A percentile compares a stretch with the other conserved stretches of the same genome.
Conservation (phyloP, 1,140 invertebrate species). For the Rhopalosiphum padi region DNA sequence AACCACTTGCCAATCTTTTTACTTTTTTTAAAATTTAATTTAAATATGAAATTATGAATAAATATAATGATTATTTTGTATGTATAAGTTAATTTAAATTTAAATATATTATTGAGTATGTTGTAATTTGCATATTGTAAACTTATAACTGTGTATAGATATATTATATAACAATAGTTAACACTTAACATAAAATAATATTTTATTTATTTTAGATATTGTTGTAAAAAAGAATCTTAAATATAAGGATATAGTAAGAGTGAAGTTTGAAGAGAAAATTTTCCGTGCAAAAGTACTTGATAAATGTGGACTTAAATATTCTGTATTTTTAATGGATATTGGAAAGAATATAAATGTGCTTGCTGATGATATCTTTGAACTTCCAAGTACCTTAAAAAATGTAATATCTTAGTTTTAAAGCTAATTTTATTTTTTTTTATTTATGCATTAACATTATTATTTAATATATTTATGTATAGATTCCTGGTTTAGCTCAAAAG, state of each 20-base stretch:
- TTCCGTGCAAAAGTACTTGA: background rate
- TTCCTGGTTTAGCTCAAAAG: conserved; percentile 41
- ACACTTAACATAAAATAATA: background rate
- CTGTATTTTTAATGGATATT: conserved; percentile 30
- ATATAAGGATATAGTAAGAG: conserved; percentile 11
- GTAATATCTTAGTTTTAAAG: background rate
- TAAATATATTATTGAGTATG: background rate
- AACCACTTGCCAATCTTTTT: too few relatives aligned
- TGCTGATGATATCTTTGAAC: conserved; percentile 3
- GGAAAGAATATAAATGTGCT: conserved; percentile 18
- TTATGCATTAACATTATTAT: background rate
- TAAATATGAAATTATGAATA: too few relatives aligned
- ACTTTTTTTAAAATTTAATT: too few relatives aligned
- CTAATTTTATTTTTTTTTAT: background rate
- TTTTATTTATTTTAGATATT: conserved; percentile 4
- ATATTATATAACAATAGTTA: background rate
- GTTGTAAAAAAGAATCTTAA: background rate
- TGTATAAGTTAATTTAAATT: too few relatives aligned
- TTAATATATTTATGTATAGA: background rate
- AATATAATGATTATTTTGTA: too few relatives aligned
- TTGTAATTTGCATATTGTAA: background rate
- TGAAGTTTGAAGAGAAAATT: conserved; percentile 33
- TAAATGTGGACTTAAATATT: background rate
- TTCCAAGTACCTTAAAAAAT: conserved; percentile 24
- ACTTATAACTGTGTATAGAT: background rate